phyloP scores from a whole-genome alignment of 2,888 invertebrate genomes.

The Fissipunctia ypsillon region DNA sequence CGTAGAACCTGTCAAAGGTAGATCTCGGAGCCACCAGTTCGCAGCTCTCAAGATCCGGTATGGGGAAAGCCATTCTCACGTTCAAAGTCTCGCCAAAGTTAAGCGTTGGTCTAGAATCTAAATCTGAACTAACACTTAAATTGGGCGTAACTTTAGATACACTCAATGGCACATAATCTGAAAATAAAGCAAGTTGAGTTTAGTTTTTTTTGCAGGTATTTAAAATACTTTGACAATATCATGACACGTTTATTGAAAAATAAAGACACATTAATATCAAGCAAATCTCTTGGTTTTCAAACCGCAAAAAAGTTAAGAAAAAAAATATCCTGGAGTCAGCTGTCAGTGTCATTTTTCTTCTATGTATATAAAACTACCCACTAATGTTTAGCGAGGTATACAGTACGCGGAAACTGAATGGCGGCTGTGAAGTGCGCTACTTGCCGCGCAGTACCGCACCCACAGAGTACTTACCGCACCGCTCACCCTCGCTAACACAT shows the following conservation, averaged over 20 bases:
- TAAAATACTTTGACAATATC: neutral
- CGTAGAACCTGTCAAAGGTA: conserved; percentile 78
- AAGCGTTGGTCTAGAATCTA: conserved; percentile 39
- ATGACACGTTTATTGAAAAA: neutral
- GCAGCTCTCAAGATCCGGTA: conserved; percentile 76
- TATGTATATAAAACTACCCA: neutral
- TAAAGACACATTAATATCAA: neutral
- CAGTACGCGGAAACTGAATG: no score
- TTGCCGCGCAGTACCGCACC: no score
- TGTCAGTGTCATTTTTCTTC: neutral
- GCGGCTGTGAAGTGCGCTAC: no score
- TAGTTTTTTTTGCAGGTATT: neutral
- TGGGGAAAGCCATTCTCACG: conserved; percentile 76
- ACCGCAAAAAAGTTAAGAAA: neutral
- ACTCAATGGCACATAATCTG: conserved; percentile 74
- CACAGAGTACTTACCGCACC: no score
- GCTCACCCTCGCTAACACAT: no score
- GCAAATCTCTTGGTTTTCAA: neutral
- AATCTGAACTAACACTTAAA: neutral
- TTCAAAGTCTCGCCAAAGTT: conserved; percentile 73
- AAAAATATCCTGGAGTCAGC: neutral
- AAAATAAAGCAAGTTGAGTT: conserved; percentile 54
- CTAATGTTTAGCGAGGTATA: neutral
- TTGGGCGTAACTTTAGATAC: conserved; percentile 28
- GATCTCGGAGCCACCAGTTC: conserved; percentile 76